A percentile compares a stretch with the other conserved stretches of the same genome.
phyloP scores from a whole-genome alignment of 2,797 vertebrate genomes.

The Hemitrygon akajei region DNA sequence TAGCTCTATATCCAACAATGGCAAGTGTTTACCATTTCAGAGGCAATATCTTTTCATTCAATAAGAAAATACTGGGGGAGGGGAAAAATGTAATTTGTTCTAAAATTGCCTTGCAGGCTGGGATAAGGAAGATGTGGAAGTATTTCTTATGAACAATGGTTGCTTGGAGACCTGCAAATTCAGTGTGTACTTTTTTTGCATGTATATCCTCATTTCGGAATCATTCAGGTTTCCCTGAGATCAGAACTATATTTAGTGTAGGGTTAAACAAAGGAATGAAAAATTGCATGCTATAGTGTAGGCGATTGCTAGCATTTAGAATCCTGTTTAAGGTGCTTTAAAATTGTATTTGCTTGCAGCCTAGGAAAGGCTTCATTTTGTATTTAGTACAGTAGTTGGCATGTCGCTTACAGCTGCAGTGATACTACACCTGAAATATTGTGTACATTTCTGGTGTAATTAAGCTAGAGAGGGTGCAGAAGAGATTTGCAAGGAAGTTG shows the following conservation, averaged over 20 bases:
- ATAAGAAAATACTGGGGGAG: too few species aligned
- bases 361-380: neutral
- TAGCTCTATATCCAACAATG: neutral
- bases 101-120: neutral
- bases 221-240: too few species aligned
- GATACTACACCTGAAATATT: too few species aligned
- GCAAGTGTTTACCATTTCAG: neutral
- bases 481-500: too few species aligned
- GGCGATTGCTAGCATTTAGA: neutral
- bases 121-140: neutral
- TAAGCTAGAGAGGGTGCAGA: too few species aligned
- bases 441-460: too few species aligned
- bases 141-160: neutral
- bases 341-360: neutral
- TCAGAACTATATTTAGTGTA: neutral
- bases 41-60: neutral
- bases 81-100: too few species aligned
- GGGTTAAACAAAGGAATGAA: neutral
- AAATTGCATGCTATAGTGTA: neutral
- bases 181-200: neutral
- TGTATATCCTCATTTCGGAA: neutral
- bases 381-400: too few species aligned
- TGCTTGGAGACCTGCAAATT: too few species aligned
- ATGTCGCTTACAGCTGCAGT: too few species aligned
- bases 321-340: neutral